These are phyloP conservation scores for Prunella strophiata DNA, from an alignment of 2,797 vertebrate genomes.

Conservation along the genomic window DNA sequence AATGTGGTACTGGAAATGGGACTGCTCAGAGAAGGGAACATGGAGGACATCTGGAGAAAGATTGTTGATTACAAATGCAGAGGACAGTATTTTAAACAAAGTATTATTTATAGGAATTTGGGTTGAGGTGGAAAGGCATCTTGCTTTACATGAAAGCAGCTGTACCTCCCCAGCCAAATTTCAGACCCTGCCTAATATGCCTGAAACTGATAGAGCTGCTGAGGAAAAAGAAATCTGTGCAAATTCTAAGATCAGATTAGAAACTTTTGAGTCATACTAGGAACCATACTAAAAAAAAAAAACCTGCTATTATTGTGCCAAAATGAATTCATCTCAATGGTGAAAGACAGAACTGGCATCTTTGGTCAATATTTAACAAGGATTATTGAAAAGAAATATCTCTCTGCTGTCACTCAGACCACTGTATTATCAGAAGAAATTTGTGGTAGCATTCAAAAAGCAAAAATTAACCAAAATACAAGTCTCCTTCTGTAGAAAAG, in stretches of 20 bases:
- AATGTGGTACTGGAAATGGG: not conserved
- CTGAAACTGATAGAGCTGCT: not conserved
- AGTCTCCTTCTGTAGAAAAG: slow-evolving; percentile 5
- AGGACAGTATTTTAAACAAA: not conserved
- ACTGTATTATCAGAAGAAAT: not conserved
- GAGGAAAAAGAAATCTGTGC: not conserved
- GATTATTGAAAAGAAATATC: slow-evolving; percentile 26
- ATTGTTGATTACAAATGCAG: not conserved
- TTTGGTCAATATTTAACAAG: slow-evolving; percentile 49
- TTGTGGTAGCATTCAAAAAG: not conserved
- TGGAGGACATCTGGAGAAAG: not conserved
- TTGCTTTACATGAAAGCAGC: not conserved
- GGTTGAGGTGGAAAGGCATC: not conserved
- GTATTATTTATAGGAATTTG: not conserved
- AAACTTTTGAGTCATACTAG: slow-evolving; percentile 27
- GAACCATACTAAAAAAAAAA: not conserved
- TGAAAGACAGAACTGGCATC: slow-evolving; percentile 48
- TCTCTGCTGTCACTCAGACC: slow-evolving; percentile 33
- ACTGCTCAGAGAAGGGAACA: not conserved
- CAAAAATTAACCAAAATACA: slow-evolving; percentile 13
- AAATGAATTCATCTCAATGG: slow-evolving; percentile 23
- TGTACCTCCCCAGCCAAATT: not conserved
- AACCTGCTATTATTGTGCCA: not conserved
- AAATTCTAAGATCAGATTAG: slow-evolving; percentile 1
- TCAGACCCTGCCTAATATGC: not conserved